Conservation (phyloP, 2,888 invertebrate species). For the Drosophila eohydei region DNA sequence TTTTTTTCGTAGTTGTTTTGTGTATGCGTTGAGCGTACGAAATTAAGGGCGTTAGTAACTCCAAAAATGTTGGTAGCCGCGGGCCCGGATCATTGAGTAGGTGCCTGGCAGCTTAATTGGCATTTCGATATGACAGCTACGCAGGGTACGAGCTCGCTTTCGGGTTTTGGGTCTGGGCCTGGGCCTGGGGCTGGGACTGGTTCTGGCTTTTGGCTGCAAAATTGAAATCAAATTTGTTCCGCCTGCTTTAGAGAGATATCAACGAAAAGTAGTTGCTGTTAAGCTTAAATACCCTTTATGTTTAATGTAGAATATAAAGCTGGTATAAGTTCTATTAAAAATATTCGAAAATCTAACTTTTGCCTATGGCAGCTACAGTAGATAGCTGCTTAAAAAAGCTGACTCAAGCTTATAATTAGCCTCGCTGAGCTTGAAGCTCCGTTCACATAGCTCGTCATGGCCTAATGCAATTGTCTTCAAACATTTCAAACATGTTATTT, state of each 20-base stretch:
- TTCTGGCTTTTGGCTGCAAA: constrained; percentile 23
- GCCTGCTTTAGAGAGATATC: constrained; percentile 26
- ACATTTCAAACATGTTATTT: background rate
- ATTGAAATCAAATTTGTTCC: constrained; percentile 64
- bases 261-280: background rate
- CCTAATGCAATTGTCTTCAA: background rate
- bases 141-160: constrained; percentile 20
- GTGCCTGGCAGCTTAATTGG: constrained; percentile 67
- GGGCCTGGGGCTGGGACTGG: background rate
- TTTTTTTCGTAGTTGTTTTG: constrained; percentile 35
- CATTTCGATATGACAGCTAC: constrained; percentile 73
- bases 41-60: constrained; percentile 6
- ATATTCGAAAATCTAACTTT: too few species aligned
- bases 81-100: constrained; percentile 52
- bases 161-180: background rate
- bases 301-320: background rate
- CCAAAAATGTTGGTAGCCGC: constrained; percentile 11
- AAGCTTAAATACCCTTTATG: constrained; percentile 22
- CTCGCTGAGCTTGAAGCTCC: background rate
- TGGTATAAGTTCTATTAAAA: too few species aligned
- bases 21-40: constrained; percentile 56
- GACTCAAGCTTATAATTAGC: background rate
- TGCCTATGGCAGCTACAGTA: too few species aligned
- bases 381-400: too few species aligned
- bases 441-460: background rate